Conservation (phyloP, 2,888 invertebrate species). For the Linhomoeus sp. region DNA sequence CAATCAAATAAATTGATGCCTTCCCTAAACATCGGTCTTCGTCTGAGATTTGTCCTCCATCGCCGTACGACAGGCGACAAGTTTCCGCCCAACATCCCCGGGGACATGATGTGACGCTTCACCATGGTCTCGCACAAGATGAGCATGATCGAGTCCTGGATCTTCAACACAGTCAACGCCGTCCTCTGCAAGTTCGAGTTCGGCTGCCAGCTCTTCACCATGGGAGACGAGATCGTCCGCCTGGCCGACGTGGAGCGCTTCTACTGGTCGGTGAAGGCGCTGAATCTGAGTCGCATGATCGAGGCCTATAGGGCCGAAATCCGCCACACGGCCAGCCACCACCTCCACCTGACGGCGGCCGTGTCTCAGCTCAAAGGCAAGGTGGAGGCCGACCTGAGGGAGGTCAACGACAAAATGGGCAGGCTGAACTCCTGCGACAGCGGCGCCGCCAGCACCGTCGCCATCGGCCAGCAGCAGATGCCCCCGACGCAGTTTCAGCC, state of each 20-base stretch:
- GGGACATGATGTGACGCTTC: slow-evolving; percentile 8
- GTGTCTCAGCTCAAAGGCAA: no score
- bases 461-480: no score
- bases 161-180: slow-evolving; percentile 17
- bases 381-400: no score
- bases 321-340: background rate
- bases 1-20: no score
- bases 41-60: no score
- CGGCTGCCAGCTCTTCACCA: slow-evolving; percentile 16
- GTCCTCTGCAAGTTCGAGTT: slow-evolving; percentile 14
- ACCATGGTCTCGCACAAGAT: slow-evolving; percentile 13
- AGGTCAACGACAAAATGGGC: no score
- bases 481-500: no score
- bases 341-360: no score
- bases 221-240: slow-evolving; percentile 14
- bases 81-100: slow-evolving; percentile 16
- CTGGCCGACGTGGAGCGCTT: slow-evolving; percentile 14
- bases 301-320: background rate
- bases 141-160: slow-evolving; percentile 13
- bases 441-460: no score
- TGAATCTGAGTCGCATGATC: background rate
- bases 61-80: no score
- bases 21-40: no score
- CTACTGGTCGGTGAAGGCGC: slow-evolving; percentile 12
- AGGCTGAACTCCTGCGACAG: no score